Conservation (phyloP, 1,140 invertebrate genomes). For the Hylaeus volcanicus region DNA sequence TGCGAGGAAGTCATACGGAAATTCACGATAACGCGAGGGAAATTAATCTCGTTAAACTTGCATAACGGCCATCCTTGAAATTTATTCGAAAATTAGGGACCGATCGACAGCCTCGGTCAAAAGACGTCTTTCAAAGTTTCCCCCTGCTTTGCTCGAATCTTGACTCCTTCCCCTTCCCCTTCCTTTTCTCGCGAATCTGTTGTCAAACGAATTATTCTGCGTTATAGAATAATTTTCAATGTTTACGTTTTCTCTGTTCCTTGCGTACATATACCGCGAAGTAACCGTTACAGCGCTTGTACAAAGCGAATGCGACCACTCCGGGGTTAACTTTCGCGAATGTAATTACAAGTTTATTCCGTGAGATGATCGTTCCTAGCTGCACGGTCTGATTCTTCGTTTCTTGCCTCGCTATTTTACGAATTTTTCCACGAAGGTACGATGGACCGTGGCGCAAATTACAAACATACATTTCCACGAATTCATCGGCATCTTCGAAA, state of each 20-base stretch:
- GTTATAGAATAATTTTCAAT: neutral
- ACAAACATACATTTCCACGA: neutral
- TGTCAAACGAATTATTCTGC: too few relatives aligned
- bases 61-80: constrained; percentile 11
- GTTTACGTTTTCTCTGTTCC: neutral
- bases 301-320: neutral
- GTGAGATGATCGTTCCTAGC: constrained; percentile 12
- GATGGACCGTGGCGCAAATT: neutral
- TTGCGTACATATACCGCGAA: too few relatives aligned
- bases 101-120: neutral
- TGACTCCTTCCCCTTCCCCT: too few relatives aligned
- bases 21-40: constrained; percentile 32
- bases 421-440: too few relatives aligned
- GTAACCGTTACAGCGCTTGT: neutral
- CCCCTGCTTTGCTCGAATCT: too few relatives aligned
- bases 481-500: too few relatives aligned
- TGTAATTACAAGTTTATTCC: constrained; percentile 28
- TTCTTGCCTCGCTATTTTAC: too few relatives aligned
- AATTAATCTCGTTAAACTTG: constrained; percentile 55
- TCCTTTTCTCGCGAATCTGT: too few relatives aligned
- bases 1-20: constrained; percentile 48
- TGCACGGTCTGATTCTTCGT: neutral
- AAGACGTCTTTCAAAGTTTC: neutral
- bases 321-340: neutral
- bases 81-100: neutral